Base-by-base conservation (phyloP, 2,113 vertebrate genomes). In the Chamaetylas fuelleborni region DNA sequence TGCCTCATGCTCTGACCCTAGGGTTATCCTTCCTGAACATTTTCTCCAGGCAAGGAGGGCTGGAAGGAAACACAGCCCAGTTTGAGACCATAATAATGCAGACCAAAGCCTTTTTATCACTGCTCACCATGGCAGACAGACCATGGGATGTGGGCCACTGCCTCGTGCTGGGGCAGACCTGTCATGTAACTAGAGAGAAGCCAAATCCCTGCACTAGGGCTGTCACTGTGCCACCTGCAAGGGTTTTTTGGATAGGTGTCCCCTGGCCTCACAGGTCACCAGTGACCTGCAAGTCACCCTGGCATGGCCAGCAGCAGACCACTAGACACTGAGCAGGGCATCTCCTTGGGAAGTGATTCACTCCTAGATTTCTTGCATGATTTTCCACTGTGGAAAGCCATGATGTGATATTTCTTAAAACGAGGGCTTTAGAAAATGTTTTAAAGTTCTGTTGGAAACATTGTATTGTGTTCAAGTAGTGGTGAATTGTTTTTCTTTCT, bases 111-210 rank as follows among this genome's bases (percentile, higher is more conserved):
- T 54, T 82, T 88, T 54, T 15, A 19, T 54, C 40, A 6, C 29
- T 43, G 57, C 18, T 58, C 24, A 43, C 33, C 29, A 9, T 20
- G n/a, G 40, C 79, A 62, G 33, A 47, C 3, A 31, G 51, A n/a
- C 11, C 51, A 8, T 7, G 56, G 20, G n/a, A 15, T 9, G 13
- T 65, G 79, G 42, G 51, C n/a, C 13, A 8, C 38, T 54, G 53
- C 34, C 76, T 34, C 0, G 0, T 34, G 36, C 89, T 43, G 51
- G 76, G 31, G 1, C 71, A 40, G 40, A 20, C 18, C 70, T 73
- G n/a, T 57, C 36, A 9, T 1, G 2, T 1, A 34, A 54, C 28
- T 22, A 12, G 31, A 22, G 24, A 84, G 28, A 61, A 92, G 20
- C n/a, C 28, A 70, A 15, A 48, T 31, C 22, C 31, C 56, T 43